phyloP scores from a whole-genome alignment of 2,113 vertebrate genomes.

The Dipodomys spectabilis region DNA sequence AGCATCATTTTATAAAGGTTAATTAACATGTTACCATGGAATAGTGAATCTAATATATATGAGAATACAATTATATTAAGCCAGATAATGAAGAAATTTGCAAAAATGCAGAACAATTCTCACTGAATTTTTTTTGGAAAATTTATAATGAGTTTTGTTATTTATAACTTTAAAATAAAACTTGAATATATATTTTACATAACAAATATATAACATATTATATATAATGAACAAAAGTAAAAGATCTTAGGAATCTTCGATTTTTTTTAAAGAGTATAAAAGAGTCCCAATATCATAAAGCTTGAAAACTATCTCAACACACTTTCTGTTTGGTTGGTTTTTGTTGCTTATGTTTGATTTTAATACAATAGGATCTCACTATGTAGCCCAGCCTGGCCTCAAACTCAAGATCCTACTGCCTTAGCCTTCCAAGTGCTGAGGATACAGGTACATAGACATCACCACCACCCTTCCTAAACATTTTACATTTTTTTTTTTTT shows the following conservation, averaged over 20 bases:
- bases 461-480: no score
- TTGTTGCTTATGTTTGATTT: no score
- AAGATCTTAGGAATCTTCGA: background rate
- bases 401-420: no score
- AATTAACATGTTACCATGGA: background rate
- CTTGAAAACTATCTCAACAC: background rate
- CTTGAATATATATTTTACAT: background rate
- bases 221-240: slow-evolving; percentile 29
- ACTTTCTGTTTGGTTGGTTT: no score
- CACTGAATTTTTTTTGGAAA: slow-evolving; percentile 23
- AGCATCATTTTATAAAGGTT: background rate
- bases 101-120: slow-evolving; percentile 27
- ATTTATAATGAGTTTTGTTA: background rate
- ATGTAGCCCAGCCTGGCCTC: no score
- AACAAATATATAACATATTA: slow-evolving; percentile 11
- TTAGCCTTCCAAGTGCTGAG: no score
- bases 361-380: no score
- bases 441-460: no score
- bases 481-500: no score
- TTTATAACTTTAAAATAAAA: background rate
- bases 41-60: background rate
- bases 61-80: slow-evolving; percentile 11
- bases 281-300: background rate
- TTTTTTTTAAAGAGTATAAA: slow-evolving; percentile 29
- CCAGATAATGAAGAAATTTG: slow-evolving; percentile 17